Evolutionary conservation across 2,888 invertebrate genomes (phyloP), one percentile per base, ranked within the genome.

Genomic region (Polydrusus pterygomalis): DNA sequence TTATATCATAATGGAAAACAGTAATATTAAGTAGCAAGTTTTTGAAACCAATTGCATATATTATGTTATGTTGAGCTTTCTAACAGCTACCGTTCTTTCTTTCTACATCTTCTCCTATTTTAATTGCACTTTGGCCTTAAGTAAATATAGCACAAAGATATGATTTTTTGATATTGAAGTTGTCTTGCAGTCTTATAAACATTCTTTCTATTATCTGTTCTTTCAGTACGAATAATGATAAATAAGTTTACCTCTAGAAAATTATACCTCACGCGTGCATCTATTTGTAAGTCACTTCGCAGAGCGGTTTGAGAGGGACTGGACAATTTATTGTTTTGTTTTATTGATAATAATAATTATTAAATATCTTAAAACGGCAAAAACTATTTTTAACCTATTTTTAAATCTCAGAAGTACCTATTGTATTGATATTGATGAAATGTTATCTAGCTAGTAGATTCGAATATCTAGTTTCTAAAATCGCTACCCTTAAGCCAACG

Each of bases 161-260:
- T 75, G 75, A 49, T 51, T 75, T 60, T 62, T 51, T 75, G 75
- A 75, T 75, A 75, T 75, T 51, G 49, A 38, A 54, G 70, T 63
- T 68, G 43, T 68, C 18, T 64, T 30, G 30, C 75, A 75, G 75
- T 75, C 75, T 75, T 75, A 47, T 69, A n/a, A 56, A 34, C 56
- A 49, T 47, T 40, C 49, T 45, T 38, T 17, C 17, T n/a, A 47
- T 17, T 3, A 13, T 3, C 1, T n/a, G 43, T 43, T n/a, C 13
- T 43, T n/a, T n/a, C n/a, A 13, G 13, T n/a, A 13, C 1, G 43
- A 1, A 43, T 34, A 34, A 34, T 3, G 8, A 34, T 2, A 8
- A 1, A 34, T 7, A 34, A 34, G n/a, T 43, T 2, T 40, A 1
- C 43, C 2, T n/a, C 43, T 43, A 43, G 6, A 43, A n/a, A 43